These are phyloP conservation scores for Leptinotarsa tumamoca DNA, from an alignment of 2,888 invertebrate genomes.

Conservation along the genomic window DNA sequence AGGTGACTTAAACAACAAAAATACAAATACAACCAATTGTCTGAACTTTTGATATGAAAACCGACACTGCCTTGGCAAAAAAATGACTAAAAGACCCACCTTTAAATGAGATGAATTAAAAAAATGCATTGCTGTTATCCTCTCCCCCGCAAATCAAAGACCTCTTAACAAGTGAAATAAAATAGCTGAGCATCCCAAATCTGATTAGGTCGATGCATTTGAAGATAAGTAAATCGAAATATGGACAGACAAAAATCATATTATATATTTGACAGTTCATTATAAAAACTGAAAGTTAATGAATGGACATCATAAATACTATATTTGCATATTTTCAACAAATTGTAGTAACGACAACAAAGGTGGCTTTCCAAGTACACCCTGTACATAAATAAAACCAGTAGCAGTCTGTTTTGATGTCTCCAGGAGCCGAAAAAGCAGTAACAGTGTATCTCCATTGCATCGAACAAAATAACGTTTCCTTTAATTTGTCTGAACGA, in stretches of 20 bases:
- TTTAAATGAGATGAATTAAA: not conserved
- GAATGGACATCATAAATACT: too few species aligned
- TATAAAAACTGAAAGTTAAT: too few species aligned
- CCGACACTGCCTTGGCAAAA: not conserved
- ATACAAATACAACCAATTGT: not conserved
- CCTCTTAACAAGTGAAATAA: too few species aligned
- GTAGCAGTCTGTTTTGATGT: conserved; percentile 15
- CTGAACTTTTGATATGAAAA: not conserved
- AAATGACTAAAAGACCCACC: too few species aligned
- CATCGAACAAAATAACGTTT: not conserved
- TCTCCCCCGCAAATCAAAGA: too few species aligned
- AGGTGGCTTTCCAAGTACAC: not conserved
- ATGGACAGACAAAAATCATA: too few species aligned
- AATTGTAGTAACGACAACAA: too few species aligned
- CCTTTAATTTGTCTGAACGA: not conserved
- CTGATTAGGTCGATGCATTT: too few species aligned
- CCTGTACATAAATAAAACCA: conserved; percentile 5
- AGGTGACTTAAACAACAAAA: not conserved
- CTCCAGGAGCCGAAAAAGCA: not conserved
- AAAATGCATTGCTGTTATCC: not conserved
- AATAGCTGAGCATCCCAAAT: too few species aligned
- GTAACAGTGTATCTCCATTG: conserved; percentile 6
- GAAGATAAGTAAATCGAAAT: too few species aligned
- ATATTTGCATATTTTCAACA: too few species aligned
- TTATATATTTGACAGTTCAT: too few species aligned